A percentile compares a stretch with the other conserved stretches of the same genome.
These are phyloP conservation scores for Melieria omissa DNA, from an alignment of 2,888 invertebrate genomes.

Conservation along the genomic window DNA sequence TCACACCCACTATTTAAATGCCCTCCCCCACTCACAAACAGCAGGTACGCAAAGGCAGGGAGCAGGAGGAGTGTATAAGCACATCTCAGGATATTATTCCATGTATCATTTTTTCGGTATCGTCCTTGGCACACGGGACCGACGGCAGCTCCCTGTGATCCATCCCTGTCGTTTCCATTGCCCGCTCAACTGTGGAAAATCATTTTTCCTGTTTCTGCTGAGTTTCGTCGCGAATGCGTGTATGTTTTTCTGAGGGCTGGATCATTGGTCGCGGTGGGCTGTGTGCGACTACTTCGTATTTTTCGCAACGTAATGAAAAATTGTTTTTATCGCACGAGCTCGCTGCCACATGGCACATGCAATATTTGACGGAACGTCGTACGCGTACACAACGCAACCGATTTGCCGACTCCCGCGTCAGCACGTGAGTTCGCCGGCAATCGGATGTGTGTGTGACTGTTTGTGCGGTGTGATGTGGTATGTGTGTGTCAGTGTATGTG, in stretches of 20 bases:
- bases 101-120: neutral
- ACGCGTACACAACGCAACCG: too few relatives aligned
- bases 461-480: neutral
- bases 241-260: too few relatives aligned
- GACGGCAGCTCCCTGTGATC: too few relatives aligned
- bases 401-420: neutral
- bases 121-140: neutral
- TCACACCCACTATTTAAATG: conserved; percentile 26
- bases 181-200: too few relatives aligned
- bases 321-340: conserved; percentile 30
- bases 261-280: too few relatives aligned
- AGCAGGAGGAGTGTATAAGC: neutral
- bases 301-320: conserved; percentile 36
- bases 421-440: neutral
- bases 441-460: neutral
- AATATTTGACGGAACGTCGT: too few relatives aligned
- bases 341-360: neutral
- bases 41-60: neutral
- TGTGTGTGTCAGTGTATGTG: neutral
- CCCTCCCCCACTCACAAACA: neutral
- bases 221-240: too few relatives aligned
- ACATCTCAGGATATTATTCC: conserved; percentile 5
- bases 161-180: too few relatives aligned
- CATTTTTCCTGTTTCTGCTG: too few relatives aligned
- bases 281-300: neutral